A percentile compares a stretch with the other conserved stretches of the same genome.
These are phyloP conservation scores for Pelobates cultripes DNA, from an alignment of 2,797 vertebrate species.

Conservation along the genomic window DNA sequence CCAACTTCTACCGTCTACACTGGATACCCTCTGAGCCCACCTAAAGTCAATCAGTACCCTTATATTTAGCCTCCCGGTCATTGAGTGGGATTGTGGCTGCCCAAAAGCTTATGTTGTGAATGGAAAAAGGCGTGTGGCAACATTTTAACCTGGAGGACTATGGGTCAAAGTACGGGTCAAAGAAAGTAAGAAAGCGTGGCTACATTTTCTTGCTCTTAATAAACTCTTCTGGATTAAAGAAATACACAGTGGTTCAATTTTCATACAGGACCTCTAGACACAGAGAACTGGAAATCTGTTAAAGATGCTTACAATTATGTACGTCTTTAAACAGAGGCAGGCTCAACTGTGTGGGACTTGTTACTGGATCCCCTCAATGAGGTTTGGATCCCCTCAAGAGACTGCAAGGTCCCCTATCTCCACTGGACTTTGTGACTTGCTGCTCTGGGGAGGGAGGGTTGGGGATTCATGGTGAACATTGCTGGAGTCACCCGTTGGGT, in stretches of 20 bases:
- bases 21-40: conserved; percentile 99
- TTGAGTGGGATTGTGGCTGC: background rate
- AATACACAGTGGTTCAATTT: background rate
- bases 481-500: conserved; percentile 17
- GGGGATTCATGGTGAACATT: background rate
- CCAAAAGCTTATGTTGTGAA: background rate
- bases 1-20: conserved; percentile 98
- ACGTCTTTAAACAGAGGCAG: background rate
- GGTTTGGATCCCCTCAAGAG: background rate
- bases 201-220: background rate
- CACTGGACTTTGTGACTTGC: conserved; percentile 30
- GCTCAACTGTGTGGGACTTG: background rate
- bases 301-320: background rate
- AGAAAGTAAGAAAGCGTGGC: background rate
- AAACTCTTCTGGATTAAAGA: background rate
- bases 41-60: conserved; percentile 99
- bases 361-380: background rate
- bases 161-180: conserved; percentile 3
- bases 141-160: conserved; percentile 9
- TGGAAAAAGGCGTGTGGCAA: conserved; percentile 24
- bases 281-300: background rate
- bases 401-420: conserved; percentile 1
- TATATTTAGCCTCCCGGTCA: conserved; percentile 85
- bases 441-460: conserved; percentile 10
- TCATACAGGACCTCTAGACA: background rate